A percentile compares a stretch with the other conserved stretches of the same genome.
Evolutionary conservation across 2,113 vertebrate genomes (phyloP).

Genomic region (Herpetotheres cachinnans): DNA sequence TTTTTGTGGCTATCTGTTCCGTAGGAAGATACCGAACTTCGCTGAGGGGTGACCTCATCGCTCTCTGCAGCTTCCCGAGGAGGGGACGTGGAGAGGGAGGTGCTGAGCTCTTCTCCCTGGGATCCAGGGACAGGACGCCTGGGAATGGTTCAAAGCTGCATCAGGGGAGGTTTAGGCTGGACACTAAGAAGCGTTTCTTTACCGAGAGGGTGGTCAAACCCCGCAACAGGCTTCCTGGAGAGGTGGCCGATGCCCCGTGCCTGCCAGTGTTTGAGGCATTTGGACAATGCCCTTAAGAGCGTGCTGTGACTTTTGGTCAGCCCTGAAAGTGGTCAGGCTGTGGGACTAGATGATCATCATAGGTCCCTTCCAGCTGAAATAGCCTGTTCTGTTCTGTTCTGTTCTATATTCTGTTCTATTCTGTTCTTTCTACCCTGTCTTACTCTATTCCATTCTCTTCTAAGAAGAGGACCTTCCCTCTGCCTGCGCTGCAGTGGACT

Average conservation of each 20-base stretch:
- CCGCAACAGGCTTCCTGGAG: neutral
- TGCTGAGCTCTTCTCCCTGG: no score
- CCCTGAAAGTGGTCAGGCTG: neutral
- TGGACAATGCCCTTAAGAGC: neutral
- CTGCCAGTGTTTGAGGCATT: neutral
- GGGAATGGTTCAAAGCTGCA: no score
- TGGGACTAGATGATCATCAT: no score
- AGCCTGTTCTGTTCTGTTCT: neutral
- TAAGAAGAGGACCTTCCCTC: neutral
- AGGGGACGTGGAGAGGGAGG: no score
- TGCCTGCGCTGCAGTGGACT: neutral
- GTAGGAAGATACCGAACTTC: neutral
- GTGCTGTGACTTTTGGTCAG: neutral
- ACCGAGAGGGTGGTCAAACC: no score
- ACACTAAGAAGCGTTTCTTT: no score
- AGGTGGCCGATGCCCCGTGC: neutral
- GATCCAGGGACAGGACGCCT: no score
- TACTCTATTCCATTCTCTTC: rapidly evolving
- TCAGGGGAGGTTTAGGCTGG: no score
- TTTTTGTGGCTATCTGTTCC: neutral
- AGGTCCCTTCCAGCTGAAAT: neutral
- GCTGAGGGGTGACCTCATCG: neutral
- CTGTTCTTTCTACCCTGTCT: neutral
- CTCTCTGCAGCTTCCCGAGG: neutral
- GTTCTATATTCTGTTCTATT: neutral